Conservation (phyloP, 2,113 vertebrate genomes). For the Pomatorhinus ruficollis region DNA sequence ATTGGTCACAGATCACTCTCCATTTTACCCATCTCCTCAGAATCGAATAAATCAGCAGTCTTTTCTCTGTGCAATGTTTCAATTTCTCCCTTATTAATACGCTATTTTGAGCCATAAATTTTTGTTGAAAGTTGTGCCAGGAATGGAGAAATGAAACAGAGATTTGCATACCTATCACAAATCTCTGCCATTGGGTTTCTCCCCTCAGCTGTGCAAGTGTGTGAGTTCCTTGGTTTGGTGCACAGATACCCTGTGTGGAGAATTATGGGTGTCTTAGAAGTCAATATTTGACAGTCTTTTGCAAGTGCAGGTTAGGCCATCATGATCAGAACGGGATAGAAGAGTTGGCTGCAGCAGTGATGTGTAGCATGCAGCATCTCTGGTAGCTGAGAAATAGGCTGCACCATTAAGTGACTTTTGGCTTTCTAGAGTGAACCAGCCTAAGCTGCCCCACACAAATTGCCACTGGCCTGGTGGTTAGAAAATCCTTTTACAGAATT, state of each 20-base stretch:
- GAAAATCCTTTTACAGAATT: not conserved
- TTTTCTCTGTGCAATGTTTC: not conserved
- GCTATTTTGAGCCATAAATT: not conserved
- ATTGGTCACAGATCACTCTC: not conserved
- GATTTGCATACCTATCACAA: not conserved
- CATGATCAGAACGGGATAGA: accelerated
- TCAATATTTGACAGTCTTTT: not conserved
- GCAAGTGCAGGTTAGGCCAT: not conserved
- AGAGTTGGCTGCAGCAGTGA: not conserved
- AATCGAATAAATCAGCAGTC: not conserved
- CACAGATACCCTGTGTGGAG: not conserved
- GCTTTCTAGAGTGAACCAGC: not conserved
- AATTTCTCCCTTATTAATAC: not conserved
- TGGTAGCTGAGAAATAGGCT: not conserved
- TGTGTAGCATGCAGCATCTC: accelerated
- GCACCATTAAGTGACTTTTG: not conserved
- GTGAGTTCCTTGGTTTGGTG: not conserved
- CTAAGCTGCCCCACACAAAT: not conserved
- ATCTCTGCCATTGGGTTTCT: not conserved
- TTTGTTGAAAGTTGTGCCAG: not conserved
- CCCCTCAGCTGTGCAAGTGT: not conserved
- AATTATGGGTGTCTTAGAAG: not conserved
- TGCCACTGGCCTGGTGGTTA: not conserved
- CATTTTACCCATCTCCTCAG: not conserved
- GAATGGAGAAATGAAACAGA: not conserved